A percentile compares a stretch with the other conserved stretches of the same genome.
phyloP scores from a whole-genome alignment of 2,113 vertebrate species.

The Microtus montanus region DNA sequence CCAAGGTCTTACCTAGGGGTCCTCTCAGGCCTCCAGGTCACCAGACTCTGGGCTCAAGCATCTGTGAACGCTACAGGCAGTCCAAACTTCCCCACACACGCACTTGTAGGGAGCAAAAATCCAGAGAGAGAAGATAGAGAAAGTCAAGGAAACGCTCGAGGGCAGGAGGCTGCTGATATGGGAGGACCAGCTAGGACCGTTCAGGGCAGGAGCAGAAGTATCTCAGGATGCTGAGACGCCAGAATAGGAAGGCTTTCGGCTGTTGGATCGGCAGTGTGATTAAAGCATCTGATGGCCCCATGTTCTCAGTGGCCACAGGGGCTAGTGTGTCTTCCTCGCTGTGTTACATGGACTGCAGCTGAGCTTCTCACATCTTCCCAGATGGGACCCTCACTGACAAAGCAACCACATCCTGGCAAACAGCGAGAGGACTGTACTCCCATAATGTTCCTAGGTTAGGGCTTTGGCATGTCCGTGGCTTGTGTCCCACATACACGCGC shows the following conservation, averaged over 20 bases:
- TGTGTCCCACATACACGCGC: rapidly evolving
- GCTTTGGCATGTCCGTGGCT: rapidly evolving
- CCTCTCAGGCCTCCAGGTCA: not conserved
- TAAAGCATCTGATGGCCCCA: not conserved
- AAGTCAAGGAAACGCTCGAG: not conserved
- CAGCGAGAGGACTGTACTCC: too few species aligned
- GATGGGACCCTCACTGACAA: not conserved
- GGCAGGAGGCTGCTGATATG: not conserved
- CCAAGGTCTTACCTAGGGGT: not conserved
- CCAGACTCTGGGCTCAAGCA: not conserved
- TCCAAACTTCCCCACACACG: not conserved
- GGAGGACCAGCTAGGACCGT: not conserved
- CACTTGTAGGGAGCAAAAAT: not conserved
- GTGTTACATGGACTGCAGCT: not conserved
- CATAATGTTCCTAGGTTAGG: not conserved
- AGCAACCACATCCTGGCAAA: not conserved
- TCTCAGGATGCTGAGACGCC: not conserved
- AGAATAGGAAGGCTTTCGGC: not conserved
- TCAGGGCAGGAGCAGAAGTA: not conserved
- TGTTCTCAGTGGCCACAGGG: not conserved
- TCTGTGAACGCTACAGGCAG: not conserved
- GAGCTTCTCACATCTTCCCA: not conserved
- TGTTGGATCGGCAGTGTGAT: not conserved
- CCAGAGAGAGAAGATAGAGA: not conserved
- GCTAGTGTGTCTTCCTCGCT: not conserved